These are phyloP conservation scores for Tetraodon nigroviridis DNA, from an alignment of 2,113 vertebrate genomes.

Conservation along the genomic window DNA sequence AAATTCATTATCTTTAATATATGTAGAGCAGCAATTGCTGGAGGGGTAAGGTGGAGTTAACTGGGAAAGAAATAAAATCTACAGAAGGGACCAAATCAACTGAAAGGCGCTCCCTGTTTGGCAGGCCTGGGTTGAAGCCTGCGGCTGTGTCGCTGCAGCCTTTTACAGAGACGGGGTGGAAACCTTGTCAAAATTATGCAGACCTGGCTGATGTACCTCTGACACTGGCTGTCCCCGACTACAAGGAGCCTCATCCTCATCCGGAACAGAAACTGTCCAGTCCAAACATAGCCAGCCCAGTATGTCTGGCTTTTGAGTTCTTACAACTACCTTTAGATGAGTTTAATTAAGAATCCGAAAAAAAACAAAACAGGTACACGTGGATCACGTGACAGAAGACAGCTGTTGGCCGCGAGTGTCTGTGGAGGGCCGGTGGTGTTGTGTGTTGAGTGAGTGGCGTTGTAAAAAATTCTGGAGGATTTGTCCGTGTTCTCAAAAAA, in stretches of 20 bases:
- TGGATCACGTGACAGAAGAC: constrained; percentile 6
- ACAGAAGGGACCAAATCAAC: constrained; percentile 61
- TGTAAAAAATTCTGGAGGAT: constrained; percentile 31
- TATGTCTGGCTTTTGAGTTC: neutral
- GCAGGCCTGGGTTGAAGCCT: constrained; percentile 40
- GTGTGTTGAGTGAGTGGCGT: constrained; percentile 42
- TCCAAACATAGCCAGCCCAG: neutral
- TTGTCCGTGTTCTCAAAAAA: constrained; percentile 45
- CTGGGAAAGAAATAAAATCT: constrained; percentile 57
- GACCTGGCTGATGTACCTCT: too few relatives aligned
- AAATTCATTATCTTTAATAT: constrained; percentile 68
- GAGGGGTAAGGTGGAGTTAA: constrained; percentile 68
- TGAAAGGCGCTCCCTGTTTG: constrained; percentile 19
- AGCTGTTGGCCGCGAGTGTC: constrained; percentile 18
- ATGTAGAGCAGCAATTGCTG: constrained; percentile 72
- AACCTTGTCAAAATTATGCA: too few relatives aligned
- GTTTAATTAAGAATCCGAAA: neutral
- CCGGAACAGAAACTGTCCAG: neutral
- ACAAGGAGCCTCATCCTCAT: constrained; percentile 15
- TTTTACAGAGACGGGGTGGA: constrained; percentile 29
- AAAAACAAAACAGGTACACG: constrained; percentile 7
- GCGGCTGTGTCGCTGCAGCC: constrained; percentile 38
- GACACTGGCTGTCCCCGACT: neutral
- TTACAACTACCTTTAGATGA: constrained; percentile 9
- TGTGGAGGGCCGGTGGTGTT: constrained; percentile 23